A percentile compares a stretch with the other conserved stretches of the same genome.
Conservation (phyloP, 2,797 vertebrate species). For the Sebastes melanostomus region DNA sequence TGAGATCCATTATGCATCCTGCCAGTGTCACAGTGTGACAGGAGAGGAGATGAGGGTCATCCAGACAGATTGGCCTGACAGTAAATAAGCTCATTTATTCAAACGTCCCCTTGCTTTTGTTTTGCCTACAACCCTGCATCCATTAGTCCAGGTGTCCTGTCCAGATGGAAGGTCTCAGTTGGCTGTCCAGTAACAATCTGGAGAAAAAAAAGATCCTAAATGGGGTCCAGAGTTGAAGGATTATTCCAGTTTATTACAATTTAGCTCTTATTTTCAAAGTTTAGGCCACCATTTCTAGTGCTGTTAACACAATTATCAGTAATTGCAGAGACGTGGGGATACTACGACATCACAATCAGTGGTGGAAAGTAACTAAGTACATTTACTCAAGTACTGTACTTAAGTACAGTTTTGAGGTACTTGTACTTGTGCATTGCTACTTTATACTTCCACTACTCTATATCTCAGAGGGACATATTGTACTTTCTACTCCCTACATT, state of each 20-base stretch:
- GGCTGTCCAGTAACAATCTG: background rate
- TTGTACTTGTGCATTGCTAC: too few relatives aligned
- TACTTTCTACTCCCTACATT: too few relatives aligned
- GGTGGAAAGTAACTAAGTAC: too few relatives aligned
- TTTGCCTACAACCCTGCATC: slow-evolving; percentile 32
- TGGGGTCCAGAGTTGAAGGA: background rate
- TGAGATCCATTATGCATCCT: slow-evolving; percentile 10
- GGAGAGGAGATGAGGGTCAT: slow-evolving; percentile 25
- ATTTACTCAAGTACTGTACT: too few relatives aligned
- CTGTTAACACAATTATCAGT: background rate
- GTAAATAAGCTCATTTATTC: slow-evolving; percentile 52
- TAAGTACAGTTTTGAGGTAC: too few relatives aligned
- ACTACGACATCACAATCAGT: background rate
- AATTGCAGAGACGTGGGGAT: background rate
- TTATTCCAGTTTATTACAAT: background rate
- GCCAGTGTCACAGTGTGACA: slow-evolving; percentile 1
- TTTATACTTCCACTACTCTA: too few relatives aligned
- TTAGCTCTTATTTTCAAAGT: background rate
- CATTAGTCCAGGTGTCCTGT: slow-evolving; percentile 50
- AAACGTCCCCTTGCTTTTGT: slow-evolving; percentile 18
- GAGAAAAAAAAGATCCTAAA: background rate
- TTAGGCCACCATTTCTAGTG: background rate
- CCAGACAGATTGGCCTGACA: slow-evolving; percentile 37
- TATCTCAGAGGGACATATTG: too few relatives aligned
- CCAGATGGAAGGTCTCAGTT: slow-evolving; percentile 47